Evolutionary conservation across 2,888 invertebrate species (phyloP).

Genomic region (Temnothorax unifasciatus): DNA sequence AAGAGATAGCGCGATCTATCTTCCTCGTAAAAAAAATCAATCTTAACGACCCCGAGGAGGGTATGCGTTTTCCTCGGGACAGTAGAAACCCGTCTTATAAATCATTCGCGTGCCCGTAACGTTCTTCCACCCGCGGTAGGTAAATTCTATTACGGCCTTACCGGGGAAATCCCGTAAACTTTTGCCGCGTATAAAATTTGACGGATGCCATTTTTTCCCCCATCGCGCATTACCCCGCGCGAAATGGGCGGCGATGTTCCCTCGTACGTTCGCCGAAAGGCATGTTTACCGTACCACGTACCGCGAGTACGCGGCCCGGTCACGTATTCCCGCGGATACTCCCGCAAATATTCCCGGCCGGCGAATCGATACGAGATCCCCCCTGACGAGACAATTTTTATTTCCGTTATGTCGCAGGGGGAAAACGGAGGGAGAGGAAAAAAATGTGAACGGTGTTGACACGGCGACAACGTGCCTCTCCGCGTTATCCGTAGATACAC

Average conservation of each 20-base stretch:
- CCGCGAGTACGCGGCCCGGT: background rate
- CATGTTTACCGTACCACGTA: slow-evolving; percentile 23
- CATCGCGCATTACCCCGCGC: slow-evolving; percentile 21
- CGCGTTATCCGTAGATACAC: slow-evolving; percentile 24
- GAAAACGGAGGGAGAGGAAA: background rate
- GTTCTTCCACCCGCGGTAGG: slow-evolving; percentile 30
- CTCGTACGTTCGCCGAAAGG: slow-evolving; percentile 30
- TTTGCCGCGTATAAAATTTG: slow-evolving; percentile 44
- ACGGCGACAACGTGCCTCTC: background rate
- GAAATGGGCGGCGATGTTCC: background rate
- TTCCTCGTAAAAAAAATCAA: slow-evolving; percentile 54
- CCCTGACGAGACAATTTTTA: background rate
- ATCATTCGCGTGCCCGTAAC: slow-evolving; percentile 47
- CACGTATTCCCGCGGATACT: slow-evolving; percentile 2
- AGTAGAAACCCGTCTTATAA: slow-evolving; percentile 39
- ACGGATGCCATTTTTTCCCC: slow-evolving; percentile 41
- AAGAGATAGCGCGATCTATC: slow-evolving; percentile 56
- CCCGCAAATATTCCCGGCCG: background rate
- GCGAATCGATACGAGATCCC: slow-evolving; percentile 16
- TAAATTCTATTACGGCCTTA: slow-evolving; percentile 46
- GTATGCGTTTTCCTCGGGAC: slow-evolving; percentile 40
- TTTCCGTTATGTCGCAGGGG: background rate
- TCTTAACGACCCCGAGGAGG: slow-evolving; percentile 51
- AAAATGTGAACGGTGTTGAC: background rate
- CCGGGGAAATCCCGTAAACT: slow-evolving; percentile 43